Conservation (phyloP, 2,113 vertebrate genomes). For the Ptilorrhoa leucosticta region DNA sequence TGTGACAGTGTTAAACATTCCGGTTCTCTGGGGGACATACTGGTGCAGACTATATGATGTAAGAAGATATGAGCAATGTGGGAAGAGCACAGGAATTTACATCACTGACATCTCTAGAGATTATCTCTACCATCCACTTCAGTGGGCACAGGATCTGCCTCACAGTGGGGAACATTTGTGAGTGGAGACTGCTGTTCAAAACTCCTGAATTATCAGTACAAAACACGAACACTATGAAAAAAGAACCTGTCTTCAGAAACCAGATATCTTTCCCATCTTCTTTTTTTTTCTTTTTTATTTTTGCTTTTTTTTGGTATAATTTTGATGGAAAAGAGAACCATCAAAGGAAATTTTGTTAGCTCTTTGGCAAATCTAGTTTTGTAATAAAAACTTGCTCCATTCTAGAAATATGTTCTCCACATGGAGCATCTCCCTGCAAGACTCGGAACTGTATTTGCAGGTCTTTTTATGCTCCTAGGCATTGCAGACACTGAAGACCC, state of each 20-base stretch:
- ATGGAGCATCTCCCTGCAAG: background rate
- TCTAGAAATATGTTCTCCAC: background rate
- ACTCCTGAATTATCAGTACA: accelerated
- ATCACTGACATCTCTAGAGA: background rate
- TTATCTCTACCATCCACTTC: background rate
- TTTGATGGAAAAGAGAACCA: background rate
- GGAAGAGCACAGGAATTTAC: background rate
- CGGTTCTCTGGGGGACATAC: background rate
- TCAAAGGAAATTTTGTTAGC: background rate
- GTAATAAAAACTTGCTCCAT: background rate
- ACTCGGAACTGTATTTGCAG: background rate
- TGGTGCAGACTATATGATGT: background rate
- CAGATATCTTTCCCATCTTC: background rate
- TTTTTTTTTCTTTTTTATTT: background rate
- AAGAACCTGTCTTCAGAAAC: background rate
- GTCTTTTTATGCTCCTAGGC: background rate
- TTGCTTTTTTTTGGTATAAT: background rate
- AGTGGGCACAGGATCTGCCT: background rate
- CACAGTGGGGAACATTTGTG: background rate
- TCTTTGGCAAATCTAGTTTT: background rate
- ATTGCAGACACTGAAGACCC: background rate
- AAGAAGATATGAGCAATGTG: background rate
- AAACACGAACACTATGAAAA: background rate
- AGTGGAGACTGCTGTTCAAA: background rate
- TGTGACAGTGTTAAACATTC: background rate